phyloP scores from a whole-genome alignment of 2,113 vertebrate species.

The Albula goreensis region DNA sequence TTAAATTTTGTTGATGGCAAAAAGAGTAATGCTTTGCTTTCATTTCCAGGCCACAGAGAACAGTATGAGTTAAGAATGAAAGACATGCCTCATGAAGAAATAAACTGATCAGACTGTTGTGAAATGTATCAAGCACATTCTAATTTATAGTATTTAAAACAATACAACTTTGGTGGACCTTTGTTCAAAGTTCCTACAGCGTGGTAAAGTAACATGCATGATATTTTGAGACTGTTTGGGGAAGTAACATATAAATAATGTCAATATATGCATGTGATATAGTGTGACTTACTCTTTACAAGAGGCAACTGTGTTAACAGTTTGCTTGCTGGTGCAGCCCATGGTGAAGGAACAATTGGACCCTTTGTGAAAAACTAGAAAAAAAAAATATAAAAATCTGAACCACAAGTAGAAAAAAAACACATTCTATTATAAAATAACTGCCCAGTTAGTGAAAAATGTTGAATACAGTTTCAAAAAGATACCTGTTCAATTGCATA shows the following conservation, averaged over 20 bases:
- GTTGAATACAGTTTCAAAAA: not conserved
- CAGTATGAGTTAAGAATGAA: constrained; percentile 61
- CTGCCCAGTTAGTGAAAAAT: not conserved
- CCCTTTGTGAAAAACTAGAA: constrained; percentile 93
- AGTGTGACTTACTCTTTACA: constrained; percentile 74
- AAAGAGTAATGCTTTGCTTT: constrained; percentile 23
- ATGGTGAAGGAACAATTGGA: constrained; percentile 91
- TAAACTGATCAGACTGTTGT: not conserved
- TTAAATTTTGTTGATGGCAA: not conserved
- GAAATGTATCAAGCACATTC: constrained; percentile 15
- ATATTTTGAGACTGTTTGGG: not conserved
- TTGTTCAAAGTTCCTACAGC: not conserved
- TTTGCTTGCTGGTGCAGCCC: constrained; percentile 79
- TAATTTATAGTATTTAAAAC: not conserved
- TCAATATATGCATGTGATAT: not conserved
- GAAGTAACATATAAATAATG: not conserved
- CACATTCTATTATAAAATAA: not conserved
- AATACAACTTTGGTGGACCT: not conserved
- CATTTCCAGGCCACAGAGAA: constrained; percentile 68
- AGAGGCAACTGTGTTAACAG: constrained; percentile 67
- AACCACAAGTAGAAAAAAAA: not conserved
- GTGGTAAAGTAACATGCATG: not conserved
- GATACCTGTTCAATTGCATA: constrained; percentile 93
- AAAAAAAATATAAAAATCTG: not conserved
- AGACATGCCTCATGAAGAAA: not conserved